Percentiles rank a stretch among this genome's conserved stretches.
These are phyloP conservation scores for Geodia barretti DNA, from an alignment of 37 sponge, comb jelly and placozoan species.

Conservation along the genomic window DNA sequence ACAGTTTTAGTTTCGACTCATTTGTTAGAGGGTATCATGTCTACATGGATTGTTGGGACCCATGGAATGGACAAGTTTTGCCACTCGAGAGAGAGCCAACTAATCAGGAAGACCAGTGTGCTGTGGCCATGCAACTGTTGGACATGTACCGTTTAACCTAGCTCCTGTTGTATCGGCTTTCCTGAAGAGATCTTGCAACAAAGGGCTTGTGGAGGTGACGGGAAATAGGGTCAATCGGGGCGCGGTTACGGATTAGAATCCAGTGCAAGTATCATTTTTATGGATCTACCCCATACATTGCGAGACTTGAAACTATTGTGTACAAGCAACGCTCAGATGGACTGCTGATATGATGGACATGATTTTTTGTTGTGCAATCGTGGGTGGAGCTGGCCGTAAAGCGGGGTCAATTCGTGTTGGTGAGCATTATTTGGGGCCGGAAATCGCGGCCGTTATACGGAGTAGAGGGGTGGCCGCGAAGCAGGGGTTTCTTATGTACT, in stretches of 20 bases:
- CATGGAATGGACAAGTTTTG: constrained; percentile 11
- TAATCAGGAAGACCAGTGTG: constrained; percentile 18
- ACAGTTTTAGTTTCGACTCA: background rate
- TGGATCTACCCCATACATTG: constrained; percentile 18
- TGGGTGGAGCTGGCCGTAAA: no score
- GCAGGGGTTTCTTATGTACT: constrained; percentile 11
- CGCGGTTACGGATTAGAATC: constrained; percentile 37
- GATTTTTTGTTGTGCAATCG: no score
- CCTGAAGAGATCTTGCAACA: constrained; percentile 23
- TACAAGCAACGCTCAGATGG: no score
- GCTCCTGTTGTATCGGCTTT: constrained; percentile 37
- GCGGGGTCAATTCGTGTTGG: no score
- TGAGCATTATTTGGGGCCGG: constrained; percentile 13
- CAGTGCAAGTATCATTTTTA: constrained; percentile 22
- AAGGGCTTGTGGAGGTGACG: constrained; percentile 24
- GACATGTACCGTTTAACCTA: constrained; percentile 26
- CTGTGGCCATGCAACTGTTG: constrained; percentile 34
- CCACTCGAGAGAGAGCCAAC: constrained; percentile 41
- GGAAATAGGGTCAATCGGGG: constrained; percentile 27
- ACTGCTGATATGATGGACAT: no score
- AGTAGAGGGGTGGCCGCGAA: constrained; percentile 1
- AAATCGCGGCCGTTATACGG: no score
- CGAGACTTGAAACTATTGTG: constrained; percentile 5
- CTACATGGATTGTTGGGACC: constrained; percentile 16
- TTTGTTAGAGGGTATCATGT: constrained; percentile 22